phyloP scores from a whole-genome alignment of 2,888 invertebrate species.

The Campoletis raptor region DNA sequence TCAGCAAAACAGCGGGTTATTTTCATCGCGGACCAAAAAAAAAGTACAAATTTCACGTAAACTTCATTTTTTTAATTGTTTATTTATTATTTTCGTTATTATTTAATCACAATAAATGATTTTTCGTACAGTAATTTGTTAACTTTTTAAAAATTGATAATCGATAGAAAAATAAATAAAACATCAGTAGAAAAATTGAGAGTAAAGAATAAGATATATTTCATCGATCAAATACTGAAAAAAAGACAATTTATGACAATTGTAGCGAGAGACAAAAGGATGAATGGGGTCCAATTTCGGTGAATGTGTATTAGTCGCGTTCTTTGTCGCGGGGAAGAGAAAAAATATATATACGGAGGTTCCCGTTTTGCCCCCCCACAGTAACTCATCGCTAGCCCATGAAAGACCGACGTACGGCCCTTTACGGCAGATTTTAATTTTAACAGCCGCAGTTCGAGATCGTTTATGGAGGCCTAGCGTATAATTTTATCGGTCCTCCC shows the following conservation, averaged over 20 bases:
- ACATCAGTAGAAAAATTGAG: background rate
- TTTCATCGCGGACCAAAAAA: background rate
- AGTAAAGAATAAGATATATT: background rate
- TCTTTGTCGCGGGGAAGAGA: conserved; percentile 23
- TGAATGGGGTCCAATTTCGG: conserved; percentile 32
- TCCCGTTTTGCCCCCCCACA: conserved; percentile 33
- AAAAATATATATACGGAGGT: conserved; percentile 13
- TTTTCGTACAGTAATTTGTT: background rate
- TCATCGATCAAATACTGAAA: conserved; percentile 11
- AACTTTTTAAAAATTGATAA: background rate
- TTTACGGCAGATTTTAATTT: conserved; percentile 83
- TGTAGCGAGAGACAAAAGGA: conserved; percentile 38
- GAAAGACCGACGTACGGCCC: conserved; percentile 69
- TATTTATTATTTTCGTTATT: background rate
- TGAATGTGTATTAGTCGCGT: conserved; percentile 16
- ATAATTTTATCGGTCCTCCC: conserved; percentile 83
- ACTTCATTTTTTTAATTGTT: background rate
- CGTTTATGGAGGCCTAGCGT: conserved; percentile 82
- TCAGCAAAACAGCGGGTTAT: background rate
- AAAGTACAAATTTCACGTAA: background rate
- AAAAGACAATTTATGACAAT: conserved; percentile 53
- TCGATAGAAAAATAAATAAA: background rate
- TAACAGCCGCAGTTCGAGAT: conserved; percentile 80
- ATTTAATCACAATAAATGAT: background rate
- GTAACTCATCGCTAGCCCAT: conserved; percentile 67